Base-by-base conservation (phyloP, 2,113 vertebrate genomes). In the Chunga burmeisteri region DNA sequence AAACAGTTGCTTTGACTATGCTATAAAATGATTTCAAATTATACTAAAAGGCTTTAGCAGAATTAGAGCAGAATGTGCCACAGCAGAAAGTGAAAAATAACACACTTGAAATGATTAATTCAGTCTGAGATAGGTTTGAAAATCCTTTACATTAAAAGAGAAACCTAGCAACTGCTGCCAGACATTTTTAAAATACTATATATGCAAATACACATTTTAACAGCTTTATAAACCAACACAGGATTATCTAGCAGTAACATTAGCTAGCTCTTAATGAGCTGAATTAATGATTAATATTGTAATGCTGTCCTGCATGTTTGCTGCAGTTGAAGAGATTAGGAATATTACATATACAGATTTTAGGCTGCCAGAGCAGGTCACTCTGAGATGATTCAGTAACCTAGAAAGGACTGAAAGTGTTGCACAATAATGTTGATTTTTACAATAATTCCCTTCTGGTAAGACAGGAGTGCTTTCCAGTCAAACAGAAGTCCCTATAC, bases 61-160 rank as follows among this genome's bases (percentile, higher is more conserved):
- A 91, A 96, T 94, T 89, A 81, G 19, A 95, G 52, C 44, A 95
- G 83, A 91, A 80, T 66, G 73, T 93, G 81, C 70, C 11, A 34
- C 49, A 88, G 78, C 62, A 89, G 72, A 92, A 92, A 53, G 86
- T 93, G 89, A 95, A 82, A 87, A 86, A 91, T 85, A 93, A 91
- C 73, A 23, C 52, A 73, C 83, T 91, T 72, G 13, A 79, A 89
- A 78, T 85, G 22, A 95, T 95, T 94, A 94, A 94, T 80, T 85
- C 81, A 89, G 58, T 12, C 82, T 66, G 42, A 85, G 42, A 55
- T 20, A 65, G 50, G 32, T 58, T 70, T 88, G 70, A 87, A 96
- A 96, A 90, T 55, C 38, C 66, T 90, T 87, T 78, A 61, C 38
- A 70, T 81, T 74, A 70, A 62, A 94, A 77, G 10, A 86, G 44